Evolutionary conservation across 2,113 vertebrate genomes (phyloP).

Genomic region (Scomber japonicus): DNA sequence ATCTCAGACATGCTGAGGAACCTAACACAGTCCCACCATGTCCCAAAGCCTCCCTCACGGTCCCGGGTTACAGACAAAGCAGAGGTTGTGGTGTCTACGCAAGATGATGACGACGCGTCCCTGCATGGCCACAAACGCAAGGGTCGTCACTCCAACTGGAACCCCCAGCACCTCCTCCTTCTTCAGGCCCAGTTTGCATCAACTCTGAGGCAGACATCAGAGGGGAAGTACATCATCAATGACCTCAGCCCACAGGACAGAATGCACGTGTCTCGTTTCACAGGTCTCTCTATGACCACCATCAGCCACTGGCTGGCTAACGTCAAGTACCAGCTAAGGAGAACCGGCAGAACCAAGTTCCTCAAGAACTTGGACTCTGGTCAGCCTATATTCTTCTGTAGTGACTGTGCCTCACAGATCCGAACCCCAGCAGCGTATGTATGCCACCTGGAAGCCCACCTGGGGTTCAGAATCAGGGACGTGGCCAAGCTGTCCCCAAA

Average conservation of each 20-base stretch:
- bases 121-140: conserved; percentile 94
- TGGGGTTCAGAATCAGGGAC: conserved; percentile 97
- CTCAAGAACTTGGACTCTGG: conserved; percentile 98
- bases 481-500: conserved; percentile 94
- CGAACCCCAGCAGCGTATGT: conserved; percentile 97
- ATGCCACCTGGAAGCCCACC: conserved; percentile 96
- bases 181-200: conserved; percentile 98
- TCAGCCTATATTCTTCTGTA: conserved; percentile 98
- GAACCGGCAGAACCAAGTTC: conserved; percentile 99
- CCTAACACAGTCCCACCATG: conserved; percentile 93
- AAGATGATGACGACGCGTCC: conserved; percentile 91
- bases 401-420: conserved; percentile 97
- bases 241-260: conserved; percentile 98
- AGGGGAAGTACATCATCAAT: conserved; percentile 96
- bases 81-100: conserved; percentile 90
- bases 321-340: conserved; percentile 98
- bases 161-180: conserved; percentile 98
- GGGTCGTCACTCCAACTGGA: conserved; percentile 99
- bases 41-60: conserved; percentile 91
- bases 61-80: conserved; percentile 91
- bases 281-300: conserved; percentile 98
- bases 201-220: conserved; percentile 93
- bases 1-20: conserved; percentile 99
- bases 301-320: conserved; percentile 99
- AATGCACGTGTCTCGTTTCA: conserved; percentile 98